Evolutionary conservation across 2,888 invertebrate genomes (phyloP), one percentile per base, ranked within the genome.

Genomic region (Conus canariensis): DNA sequence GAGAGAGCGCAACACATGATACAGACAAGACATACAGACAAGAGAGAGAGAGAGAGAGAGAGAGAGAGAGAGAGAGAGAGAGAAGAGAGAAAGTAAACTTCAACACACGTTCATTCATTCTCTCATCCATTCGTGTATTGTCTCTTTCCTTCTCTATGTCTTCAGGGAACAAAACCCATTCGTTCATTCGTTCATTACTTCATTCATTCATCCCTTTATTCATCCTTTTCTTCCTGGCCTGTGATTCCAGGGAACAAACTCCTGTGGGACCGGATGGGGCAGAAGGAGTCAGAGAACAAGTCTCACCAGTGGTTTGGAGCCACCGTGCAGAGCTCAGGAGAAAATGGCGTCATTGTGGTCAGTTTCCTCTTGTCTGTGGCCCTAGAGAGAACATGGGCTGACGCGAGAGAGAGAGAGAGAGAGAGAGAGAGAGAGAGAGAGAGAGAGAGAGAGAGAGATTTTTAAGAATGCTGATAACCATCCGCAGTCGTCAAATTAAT

Each of bases 251-350:
- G 82, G 9, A 94, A 94, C 92, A 93, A 93, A 88, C 92, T 92
- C 59, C 86, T 91, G 74, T 92, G 92, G 90, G 92, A 94, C 91
- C 93, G 92, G 12, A 92, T 90, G 58, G 91, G 90, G 30, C 93
- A 97, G 82, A 93, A 94, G 87, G 97, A 98, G 95, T 97, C 98
- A 92, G 99, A 99, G 96, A 98, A 98, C 95, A 99, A 99, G 96
- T 98, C 98, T 5, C 96, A 97, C 95, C 99, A 99, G 96, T 99
- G 99, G 99, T 98, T 99, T 95, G 99, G 99, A 58, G 99, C 99
- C 6, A 98, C 99, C 0, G 97, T 99, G 77, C 97, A 97, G 92
- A 98, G 98, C 94, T 98, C 98, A 0, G 98, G 98, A 80, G 97
- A 97, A 91, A 98, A 98, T 95, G 98, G 98, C 67, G 97, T 98